Conservation (phyloP, 2,888 invertebrate species). For the Apodemia zela region DNA sequence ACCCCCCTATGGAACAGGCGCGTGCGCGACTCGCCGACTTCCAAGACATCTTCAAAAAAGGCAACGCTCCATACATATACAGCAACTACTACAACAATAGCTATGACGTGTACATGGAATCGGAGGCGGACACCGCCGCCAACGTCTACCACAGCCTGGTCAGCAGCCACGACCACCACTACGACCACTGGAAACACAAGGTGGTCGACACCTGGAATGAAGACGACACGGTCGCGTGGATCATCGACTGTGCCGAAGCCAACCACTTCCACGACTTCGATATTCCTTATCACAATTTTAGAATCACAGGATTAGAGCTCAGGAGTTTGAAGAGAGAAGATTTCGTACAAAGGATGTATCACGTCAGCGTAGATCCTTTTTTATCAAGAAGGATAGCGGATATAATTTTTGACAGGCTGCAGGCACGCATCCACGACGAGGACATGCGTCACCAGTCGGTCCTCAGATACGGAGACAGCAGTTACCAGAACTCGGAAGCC, state of each 20-base stretch:
- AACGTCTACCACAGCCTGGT: constrained; percentile 68
- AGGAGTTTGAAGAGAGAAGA: constrained; percentile 60
- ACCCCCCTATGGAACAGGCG: constrained; percentile 54
- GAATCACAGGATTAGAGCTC: constrained; percentile 57
- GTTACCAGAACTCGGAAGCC: constrained; percentile 52
- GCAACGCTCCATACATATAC: constrained; percentile 58
- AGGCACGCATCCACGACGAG: constrained; percentile 53
- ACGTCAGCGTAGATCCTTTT: constrained; percentile 51
- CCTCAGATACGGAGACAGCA: constrained; percentile 59
- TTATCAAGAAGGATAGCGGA: constrained; percentile 56
- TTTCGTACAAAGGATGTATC: constrained; percentile 54
- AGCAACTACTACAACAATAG: constrained; percentile 61
- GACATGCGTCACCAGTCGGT: constrained; percentile 55
- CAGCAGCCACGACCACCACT: constrained; percentile 54
- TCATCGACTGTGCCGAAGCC: constrained; percentile 59
- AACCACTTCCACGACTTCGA: constrained; percentile 62
- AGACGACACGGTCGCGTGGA: constrained; percentile 80
- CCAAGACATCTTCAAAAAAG: constrained; percentile 11
- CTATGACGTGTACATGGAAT: constrained; percentile 61
- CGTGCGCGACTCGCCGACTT: constrained; percentile 57
- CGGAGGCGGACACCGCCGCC: constrained; percentile 57
- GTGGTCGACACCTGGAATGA: constrained; percentile 76
- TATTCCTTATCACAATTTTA: constrained; percentile 67
- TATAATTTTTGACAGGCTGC: constrained; percentile 59
- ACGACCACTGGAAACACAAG: constrained; percentile 77